Percentiles rank a stretch among this genome's conserved stretches.
phyloP scores from a whole-genome alignment of 1,140 invertebrate genomes.

The Hormaphis cornu region DNA sequence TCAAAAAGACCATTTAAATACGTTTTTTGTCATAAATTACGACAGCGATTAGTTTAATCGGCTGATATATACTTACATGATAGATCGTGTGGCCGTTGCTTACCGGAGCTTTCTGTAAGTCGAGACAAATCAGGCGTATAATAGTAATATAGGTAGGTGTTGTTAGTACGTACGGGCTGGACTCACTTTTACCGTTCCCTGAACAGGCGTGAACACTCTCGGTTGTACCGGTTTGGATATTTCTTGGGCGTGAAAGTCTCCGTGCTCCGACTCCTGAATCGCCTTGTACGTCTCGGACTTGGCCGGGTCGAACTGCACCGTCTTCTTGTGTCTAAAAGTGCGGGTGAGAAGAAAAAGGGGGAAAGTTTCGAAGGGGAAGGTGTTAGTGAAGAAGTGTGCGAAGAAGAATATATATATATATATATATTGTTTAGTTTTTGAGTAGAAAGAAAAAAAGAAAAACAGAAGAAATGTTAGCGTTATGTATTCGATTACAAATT shows the following conservation, averaged over 20 bases:
- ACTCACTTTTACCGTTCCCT: conserved; percentile 25
- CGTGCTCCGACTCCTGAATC: conserved; percentile 61
- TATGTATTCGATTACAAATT: background rate
- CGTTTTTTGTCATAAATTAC: too few relatives aligned
- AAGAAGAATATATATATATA: conserved; percentile 30
- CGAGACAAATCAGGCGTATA: background rate
- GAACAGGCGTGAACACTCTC: conserved; percentile 59
- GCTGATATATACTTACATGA: conserved; percentile 13
- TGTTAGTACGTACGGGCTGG: background rate
- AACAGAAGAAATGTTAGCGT: conserved; percentile 27
- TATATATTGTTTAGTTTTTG: too few relatives aligned
- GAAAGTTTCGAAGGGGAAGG: conserved; percentile 24
- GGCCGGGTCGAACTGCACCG: conserved; percentile 67
- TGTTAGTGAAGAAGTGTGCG: conserved; percentile 26
- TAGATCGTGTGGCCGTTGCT: conserved; percentile 10
- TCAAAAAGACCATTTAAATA: too few relatives aligned
- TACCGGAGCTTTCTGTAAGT: background rate
- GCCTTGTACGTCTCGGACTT: conserved; percentile 76
- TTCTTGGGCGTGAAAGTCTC: conserved; percentile 54
- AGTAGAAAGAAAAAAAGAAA: conserved; percentile 26
- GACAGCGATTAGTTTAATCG: too few relatives aligned
- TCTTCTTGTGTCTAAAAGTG: conserved; percentile 48
- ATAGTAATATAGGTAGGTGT: too few relatives aligned
- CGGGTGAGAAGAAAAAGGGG: conserved; percentile 18
- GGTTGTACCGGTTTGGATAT: conserved; percentile 51